Base-by-base conservation (phyloP, 2,888 invertebrate genomes). In the Luffia ferchaultella region DNA sequence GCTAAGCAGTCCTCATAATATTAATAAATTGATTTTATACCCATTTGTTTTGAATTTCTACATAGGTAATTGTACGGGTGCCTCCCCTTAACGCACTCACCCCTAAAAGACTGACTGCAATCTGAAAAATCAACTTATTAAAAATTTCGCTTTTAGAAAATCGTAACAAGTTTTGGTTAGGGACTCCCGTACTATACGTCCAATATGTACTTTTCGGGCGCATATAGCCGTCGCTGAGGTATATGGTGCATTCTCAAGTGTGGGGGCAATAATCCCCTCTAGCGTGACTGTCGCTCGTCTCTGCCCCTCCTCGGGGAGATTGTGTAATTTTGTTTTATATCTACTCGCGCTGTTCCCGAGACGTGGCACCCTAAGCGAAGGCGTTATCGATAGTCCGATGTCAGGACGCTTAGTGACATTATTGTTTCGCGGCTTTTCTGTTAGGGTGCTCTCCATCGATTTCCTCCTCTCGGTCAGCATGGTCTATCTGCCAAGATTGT, bases 171-270 rank as follows among this genome's bases (percentile, higher is more conserved):
- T n/a, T n/a, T n/a, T 40, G 40, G 9, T 40, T 40, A 9, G 40
- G 40, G 40, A 15, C 15, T 40, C 9, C 9, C 15, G 15, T 15
- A 7, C 40, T 40, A 9, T 15, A 9, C 40, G 40, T 9, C 40
- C 40, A 40, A 40, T 40, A 40, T 40, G 40, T 40, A 15, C 40
- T 15, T 9, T 40, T n/a, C 3, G 16, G 7, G 16, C n/a, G 16
- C 16, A n/a, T n/a, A n/a, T n/a, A n/a, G 3, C 3, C 43, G n/a
- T 5, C n/a, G 16, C 16, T n/a, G 16, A 16, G 43, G n/a, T n/a
- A n/a, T n/a, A n/a, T n/a, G 43, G 43, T 42, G 43, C 43, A 42
- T 3, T 42, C 43, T 42, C 43, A n/a, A 42, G 43, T 42, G 43
- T n/a, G 43, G 7, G n/a, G 43, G 43, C 43, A 42, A 42, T 42